These are phyloP conservation scores for Helleia helle DNA, from an alignment of 2,888 invertebrate genomes.

Conservation along the genomic window DNA sequence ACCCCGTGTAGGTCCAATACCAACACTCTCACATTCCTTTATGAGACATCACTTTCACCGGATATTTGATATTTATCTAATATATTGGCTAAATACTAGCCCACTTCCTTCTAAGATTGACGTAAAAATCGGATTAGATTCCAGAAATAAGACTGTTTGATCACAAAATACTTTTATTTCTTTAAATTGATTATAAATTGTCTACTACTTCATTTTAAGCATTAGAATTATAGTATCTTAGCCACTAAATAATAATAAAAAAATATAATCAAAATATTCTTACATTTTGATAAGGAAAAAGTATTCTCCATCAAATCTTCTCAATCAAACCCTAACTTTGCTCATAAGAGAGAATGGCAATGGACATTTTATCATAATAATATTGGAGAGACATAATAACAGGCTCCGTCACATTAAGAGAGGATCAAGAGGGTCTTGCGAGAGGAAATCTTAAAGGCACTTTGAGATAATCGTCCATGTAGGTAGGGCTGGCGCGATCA, in stretches of 20 bases:
- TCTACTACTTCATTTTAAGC: too few species aligned
- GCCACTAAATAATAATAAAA: too few species aligned
- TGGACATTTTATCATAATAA: neutral
- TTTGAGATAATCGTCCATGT: conserved; percentile 31
- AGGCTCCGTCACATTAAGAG: conserved; percentile 1
- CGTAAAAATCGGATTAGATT: too few species aligned
- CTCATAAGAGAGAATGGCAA: neutral
- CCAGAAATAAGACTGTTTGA: too few species aligned
- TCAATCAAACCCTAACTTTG: neutral
- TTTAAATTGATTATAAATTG: too few species aligned
- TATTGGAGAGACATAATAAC: conserved; percentile 1
- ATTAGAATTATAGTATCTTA: too few species aligned
- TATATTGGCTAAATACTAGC: neutral
- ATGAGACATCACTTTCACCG: conserved; percentile 15
- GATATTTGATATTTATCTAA: conserved; percentile 12
- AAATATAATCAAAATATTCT: too few species aligned
- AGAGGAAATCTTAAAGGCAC: conserved; percentile 25
- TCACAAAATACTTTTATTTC: too few species aligned
- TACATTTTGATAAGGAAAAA: too few species aligned
- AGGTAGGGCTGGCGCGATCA: conserved; percentile 39
- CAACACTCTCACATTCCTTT: conserved; percentile 9
- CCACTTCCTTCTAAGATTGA: too few species aligned
- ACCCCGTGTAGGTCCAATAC: neutral
- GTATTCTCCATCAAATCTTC: too few species aligned
- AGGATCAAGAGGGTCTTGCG: conserved; percentile 12